These are phyloP conservation scores for Parauchenoglanis ngamensis DNA, from an alignment of 2,797 vertebrate genomes.

Conservation along the genomic window DNA sequence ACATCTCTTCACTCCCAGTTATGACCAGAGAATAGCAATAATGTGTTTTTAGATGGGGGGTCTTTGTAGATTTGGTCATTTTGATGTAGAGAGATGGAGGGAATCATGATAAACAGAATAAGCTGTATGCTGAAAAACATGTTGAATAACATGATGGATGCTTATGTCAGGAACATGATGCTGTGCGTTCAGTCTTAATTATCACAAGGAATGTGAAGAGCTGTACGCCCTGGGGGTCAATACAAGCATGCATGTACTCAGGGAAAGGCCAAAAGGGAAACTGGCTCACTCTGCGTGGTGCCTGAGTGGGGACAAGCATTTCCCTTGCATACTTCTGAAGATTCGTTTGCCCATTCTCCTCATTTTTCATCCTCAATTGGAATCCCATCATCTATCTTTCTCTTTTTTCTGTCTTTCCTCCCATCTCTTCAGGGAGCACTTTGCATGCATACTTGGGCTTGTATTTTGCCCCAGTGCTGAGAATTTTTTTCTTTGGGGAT, in stretches of 20 bases:
- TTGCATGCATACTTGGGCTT: conserved; percentile 57
- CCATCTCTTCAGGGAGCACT: conserved; percentile 54
- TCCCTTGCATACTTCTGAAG: conserved; percentile 51
- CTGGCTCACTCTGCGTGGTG: conserved; percentile 18
- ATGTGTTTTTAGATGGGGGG: not conserved
- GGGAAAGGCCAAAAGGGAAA: conserved; percentile 42
- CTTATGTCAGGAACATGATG: not conserved
- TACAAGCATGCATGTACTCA: conserved; percentile 47
- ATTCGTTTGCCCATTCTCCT: conserved; percentile 36
- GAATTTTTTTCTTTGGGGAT: not conserved
- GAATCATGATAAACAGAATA: not conserved
- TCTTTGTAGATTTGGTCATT: not conserved
- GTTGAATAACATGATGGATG: not conserved
- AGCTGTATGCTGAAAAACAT: conserved; percentile 23
- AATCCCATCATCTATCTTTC: conserved; percentile 46
- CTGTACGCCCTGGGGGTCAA: conserved; percentile 48
- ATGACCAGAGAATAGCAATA: not conserved
- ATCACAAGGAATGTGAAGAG: conserved; percentile 58
- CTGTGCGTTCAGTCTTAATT: conserved; percentile 29
- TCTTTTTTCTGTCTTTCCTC: conserved; percentile 23
- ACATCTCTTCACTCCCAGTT: not conserved
- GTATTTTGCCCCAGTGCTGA: conserved; percentile 36
- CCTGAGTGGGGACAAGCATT: conserved; percentile 24
- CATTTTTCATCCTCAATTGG: conserved; percentile 52
- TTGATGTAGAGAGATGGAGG: not conserved